These are phyloP conservation scores for Emydura subglobosa DNA, from an alignment of 2,113 vertebrate species.

Conservation along the genomic window DNA sequence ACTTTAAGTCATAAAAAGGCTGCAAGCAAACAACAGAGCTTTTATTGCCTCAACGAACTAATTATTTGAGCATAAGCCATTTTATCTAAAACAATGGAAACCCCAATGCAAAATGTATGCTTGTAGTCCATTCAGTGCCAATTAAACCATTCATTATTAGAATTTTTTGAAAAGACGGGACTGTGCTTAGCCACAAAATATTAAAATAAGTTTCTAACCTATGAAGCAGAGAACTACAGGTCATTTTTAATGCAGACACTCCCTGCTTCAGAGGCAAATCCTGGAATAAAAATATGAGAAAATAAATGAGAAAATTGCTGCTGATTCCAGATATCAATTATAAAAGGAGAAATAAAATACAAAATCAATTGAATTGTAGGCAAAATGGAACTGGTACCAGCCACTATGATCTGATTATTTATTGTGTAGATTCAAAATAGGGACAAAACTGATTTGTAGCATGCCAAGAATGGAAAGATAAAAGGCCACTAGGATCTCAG, in stretches of 20 bases:
- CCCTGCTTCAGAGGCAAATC: slow-evolving; percentile 99
- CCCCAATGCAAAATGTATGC: slow-evolving; percentile 78
- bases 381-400: slow-evolving; percentile 87
- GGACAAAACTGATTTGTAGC: slow-evolving; percentile 15
- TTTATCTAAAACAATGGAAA: slow-evolving; percentile 76
- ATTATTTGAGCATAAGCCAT: slow-evolving; percentile 76
- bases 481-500: not conserved
- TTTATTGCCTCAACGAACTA: slow-evolving; percentile 77
- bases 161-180: slow-evolving; percentile 84
- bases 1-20: slow-evolving; percentile 70
- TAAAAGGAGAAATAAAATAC: slow-evolving; percentile 85
- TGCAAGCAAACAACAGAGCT: slow-evolving; percentile 76
- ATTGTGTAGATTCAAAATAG: slow-evolving; percentile 38
- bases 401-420: slow-evolving; percentile 41
- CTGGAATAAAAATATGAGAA: slow-evolving; percentile 99
- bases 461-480: not conserved
- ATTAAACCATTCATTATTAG: slow-evolving; percentile 78
- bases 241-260: slow-evolving; percentile 99
- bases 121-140: slow-evolving; percentile 84
- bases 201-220: slow-evolving; percentile 99
- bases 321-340: slow-evolving; percentile 88
- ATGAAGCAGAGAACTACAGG: slow-evolving; percentile 99
- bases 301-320: slow-evolving; percentile 98
- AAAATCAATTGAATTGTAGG: slow-evolving; percentile 79
- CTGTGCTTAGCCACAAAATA: slow-evolving; percentile 99